Percentiles rank a stretch among this genome's conserved stretches.
These are phyloP conservation scores for Ochropleura leucogaster DNA, from an alignment of 2,888 invertebrate species.

Conservation along the genomic window DNA sequence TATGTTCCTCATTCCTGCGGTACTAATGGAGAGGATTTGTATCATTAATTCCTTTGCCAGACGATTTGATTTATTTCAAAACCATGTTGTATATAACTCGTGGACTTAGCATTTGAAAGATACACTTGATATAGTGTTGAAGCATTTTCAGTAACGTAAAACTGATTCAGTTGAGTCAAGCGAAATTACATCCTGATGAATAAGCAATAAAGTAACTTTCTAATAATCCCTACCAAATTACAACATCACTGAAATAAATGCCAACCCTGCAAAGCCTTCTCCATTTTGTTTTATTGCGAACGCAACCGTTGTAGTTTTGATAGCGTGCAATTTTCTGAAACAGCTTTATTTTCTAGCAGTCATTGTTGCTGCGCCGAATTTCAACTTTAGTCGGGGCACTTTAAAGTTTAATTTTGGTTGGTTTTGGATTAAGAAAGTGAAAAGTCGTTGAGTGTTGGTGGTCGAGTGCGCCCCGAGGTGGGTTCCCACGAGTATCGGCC, in stretches of 20 bases:
- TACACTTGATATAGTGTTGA: constrained; percentile 3
- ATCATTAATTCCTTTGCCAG: constrained; percentile 46
- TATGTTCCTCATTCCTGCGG: constrained; percentile 55
- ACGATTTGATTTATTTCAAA: constrained; percentile 48
- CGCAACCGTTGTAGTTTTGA: constrained; percentile 77
- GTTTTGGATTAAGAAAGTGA: constrained; percentile 81
- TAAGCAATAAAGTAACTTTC: constrained; percentile 3
- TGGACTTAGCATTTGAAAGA: constrained; percentile 46
- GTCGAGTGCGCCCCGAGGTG: constrained; percentile 84
- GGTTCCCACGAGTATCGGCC: constrained; percentile 88
- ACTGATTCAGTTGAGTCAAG: not conserved
- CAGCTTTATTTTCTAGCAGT: constrained; percentile 84
- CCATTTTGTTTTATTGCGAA: constrained; percentile 85
- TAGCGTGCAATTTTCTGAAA: constrained; percentile 77
- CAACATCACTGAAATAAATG: constrained; percentile 33
- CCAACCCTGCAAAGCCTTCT: constrained; percentile 67
- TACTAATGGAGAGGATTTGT: constrained; percentile 51
- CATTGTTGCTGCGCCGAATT: constrained; percentile 56
- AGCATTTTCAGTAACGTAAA: constrained; percentile 22
- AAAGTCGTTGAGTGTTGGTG: constrained; percentile 88
- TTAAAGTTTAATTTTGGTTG: constrained; percentile 73
- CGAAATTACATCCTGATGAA: not conserved
- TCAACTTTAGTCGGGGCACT: constrained; percentile 38
- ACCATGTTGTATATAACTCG: constrained; percentile 28
- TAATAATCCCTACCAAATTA: not conserved